Base-by-base conservation (phyloP, 2,888 invertebrate species). In the Heliconius charithonia region DNA sequence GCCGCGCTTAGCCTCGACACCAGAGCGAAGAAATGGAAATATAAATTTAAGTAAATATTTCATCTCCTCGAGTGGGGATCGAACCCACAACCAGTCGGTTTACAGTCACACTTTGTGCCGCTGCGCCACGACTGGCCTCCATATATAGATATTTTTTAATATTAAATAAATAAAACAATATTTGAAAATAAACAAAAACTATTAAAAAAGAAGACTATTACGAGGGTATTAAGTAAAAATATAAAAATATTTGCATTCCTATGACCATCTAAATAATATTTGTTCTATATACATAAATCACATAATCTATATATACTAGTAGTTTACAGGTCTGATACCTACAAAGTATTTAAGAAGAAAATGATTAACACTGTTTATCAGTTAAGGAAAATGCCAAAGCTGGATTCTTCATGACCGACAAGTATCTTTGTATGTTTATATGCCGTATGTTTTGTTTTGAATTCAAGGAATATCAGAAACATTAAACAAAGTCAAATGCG, bases 331-430 rank as follows among this genome's bases (percentile, higher is more conserved):
- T 25, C 10, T 6, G 51, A 51, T 51, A 51, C 4, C 51, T n/a
- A 1, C 12, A n/a, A 1, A 45, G 4, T 51, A 51, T 19, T 51
- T 51, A n/a, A 59, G 71, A 56, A 56, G 51, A 72, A 59, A n/a
- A 59, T 56, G 3, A 71, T 12, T n/a, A 29, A 71, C 29, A 12
- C 32, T 72, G 32, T 72, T 72, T 72, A 72, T 72, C n/a, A 32
- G 22, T 22, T 63, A 63, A 63, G 73, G 62, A 73, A 73, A 73
- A 73, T 73, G 25, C 62, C 73, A 73, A 70, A 62, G 19, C 13
- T n/a, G 25, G 25, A 62, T n/a, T 62, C 32, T 73, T 62, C 56
- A 62, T 19, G 37, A 73, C 37, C 37, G 73, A 73, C 62, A 41
- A 16, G 59, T 41, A 73, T 62, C 41, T 62, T n/a, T 41, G 4